Base-by-base conservation (phyloP, 64 coral and sea anemone genomes). In the Montipora cactus region DNA sequence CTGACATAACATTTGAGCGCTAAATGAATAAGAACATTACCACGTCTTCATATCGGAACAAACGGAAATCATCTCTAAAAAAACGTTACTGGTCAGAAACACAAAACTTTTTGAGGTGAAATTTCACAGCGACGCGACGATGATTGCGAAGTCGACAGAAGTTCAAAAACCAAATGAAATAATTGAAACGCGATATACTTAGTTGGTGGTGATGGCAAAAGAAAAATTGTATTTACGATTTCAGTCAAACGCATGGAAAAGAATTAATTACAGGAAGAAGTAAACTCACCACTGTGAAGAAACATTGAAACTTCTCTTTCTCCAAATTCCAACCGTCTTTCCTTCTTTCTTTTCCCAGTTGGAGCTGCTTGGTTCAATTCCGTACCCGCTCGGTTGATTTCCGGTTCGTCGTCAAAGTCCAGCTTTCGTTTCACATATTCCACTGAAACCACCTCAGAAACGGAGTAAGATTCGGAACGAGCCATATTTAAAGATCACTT, bases 341-440 rank as follows among this genome's bases (percentile, higher is more conserved):
- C 16, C 13, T 9, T 84, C 37, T 84, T 84, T n/a, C 7, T 55
- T 8, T 11, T n/a, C 52, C 55, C 14, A 6, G 13, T 28, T 5
- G 14, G 59, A 9, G 8, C 15, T 21, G 23, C 53, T 84, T 15
- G 59, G 61, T 0, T 8, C 3, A 67, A 13, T 67, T 68, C 28
- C 18, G 25, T 46, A 18, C 48, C 59, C 59, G 4, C 67, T 67
- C 16, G 14, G 59, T 0, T 12, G 44, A 9, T 84, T 67, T 14
- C 7, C 37, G 25, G 37, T 23, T 84, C 58, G 14, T 84, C 81
- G 61, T 37, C 28, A 37, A 84, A 67, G 81, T 66, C 44, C 59
- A 84, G 44, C 61, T 84, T 66, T 67, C 81, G 58, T 46, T 67
- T 84, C 59, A 67, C 44, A 67, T 37, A 84, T 18, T 84, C 81